Evolutionary conservation across 2,113 vertebrate species (phyloP).

Genomic region (Gymnocephalus cernua): DNA sequence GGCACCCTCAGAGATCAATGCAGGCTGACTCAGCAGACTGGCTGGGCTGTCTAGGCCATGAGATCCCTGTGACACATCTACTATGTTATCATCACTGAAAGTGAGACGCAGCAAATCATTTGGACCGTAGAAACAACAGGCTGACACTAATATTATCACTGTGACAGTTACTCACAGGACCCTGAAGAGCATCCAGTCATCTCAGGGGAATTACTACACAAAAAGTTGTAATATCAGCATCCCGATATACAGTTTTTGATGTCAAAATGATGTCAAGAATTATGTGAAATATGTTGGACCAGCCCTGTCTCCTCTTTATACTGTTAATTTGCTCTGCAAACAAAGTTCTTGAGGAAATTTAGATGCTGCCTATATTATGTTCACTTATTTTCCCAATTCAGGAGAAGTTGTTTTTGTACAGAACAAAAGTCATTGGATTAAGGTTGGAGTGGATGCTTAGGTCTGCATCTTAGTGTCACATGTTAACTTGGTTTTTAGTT

Average conservation of each 20-base stretch:
- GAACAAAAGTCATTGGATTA: not conserved
- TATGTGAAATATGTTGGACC: not conserved
- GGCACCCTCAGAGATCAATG: conserved; percentile 36
- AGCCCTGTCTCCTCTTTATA: not conserved
- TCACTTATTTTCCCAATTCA: not conserved
- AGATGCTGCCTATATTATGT: not conserved
- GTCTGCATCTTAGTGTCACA: not conserved
- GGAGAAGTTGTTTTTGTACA: not conserved
- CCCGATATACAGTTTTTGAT: not conserved
- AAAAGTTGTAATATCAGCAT: not conserved
- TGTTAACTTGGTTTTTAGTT: too few species aligned
- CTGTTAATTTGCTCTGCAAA: not conserved
- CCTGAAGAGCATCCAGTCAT: not conserved
- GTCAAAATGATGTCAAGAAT: not conserved
- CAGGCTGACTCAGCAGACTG: conserved; percentile 57
- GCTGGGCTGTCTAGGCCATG: conserved; percentile 23
- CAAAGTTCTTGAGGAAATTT: not conserved
- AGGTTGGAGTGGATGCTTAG: not conserved
- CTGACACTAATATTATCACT: conserved; percentile 13
- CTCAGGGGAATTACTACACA: not conserved
- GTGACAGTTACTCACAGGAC: not conserved
- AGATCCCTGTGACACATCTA: conserved; percentile 20
- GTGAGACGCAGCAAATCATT: conserved; percentile 30
- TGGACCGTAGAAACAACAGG: conserved; percentile 17
- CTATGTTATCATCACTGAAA: conserved; percentile 50